phyloP scores from a whole-genome alignment of 2,113 vertebrate species.

The Boleophthalmus pectinirostris region DNA sequence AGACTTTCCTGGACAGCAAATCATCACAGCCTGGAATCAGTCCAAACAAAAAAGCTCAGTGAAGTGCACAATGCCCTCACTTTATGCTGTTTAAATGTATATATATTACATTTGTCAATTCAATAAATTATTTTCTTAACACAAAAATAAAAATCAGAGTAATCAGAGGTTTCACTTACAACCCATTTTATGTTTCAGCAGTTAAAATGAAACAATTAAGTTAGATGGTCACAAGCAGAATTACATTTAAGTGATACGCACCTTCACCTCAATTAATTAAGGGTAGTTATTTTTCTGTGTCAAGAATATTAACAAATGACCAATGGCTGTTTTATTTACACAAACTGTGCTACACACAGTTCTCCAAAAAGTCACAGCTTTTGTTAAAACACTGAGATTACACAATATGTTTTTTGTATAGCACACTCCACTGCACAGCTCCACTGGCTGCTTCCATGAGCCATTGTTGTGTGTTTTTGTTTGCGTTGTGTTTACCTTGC shows the following conservation, averaged over 20 bases:
- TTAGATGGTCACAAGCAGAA: too few species aligned
- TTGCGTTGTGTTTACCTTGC: conserved; percentile 41
- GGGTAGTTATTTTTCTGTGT: neutral
- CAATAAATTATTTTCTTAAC: neutral
- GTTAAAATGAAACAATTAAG: too few species aligned
- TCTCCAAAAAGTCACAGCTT: neutral
- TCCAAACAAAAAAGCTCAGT: too few species aligned
- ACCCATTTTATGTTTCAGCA: too few species aligned
- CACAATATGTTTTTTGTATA: neutral
- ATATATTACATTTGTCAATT: too few species aligned
- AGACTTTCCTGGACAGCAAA: too few species aligned
- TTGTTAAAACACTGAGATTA: neutral
- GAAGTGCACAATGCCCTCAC: too few species aligned
- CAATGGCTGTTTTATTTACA: neutral
- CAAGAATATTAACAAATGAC: neutral
- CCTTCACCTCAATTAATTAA: too few species aligned
- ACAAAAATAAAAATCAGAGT: neutral
- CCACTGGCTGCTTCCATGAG: neutral
- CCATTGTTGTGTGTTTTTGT: conserved; percentile 24
- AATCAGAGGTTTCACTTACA: neutral
- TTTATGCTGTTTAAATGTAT: too few species aligned
- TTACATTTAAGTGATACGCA: too few species aligned
- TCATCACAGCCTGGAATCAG: too few species aligned
- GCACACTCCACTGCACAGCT: neutral
- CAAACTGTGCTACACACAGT: neutral